Evolutionary conservation across 2,888 invertebrate species (phyloP), one percentile per base, ranked within the genome.

Genomic region (Trichacis sp.): DNA sequence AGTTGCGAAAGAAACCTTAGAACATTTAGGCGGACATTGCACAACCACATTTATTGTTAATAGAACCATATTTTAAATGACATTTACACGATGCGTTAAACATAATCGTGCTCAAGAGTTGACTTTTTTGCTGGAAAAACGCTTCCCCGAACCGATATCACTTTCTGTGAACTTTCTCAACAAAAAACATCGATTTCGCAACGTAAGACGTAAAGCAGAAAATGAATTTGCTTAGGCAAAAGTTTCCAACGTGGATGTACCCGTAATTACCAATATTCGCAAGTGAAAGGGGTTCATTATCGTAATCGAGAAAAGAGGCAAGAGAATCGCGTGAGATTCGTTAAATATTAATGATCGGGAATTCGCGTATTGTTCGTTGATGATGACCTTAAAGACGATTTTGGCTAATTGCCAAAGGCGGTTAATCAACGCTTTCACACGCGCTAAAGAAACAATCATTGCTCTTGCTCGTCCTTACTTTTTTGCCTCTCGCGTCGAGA

Each of bases 371-470:
- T 55, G 58, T 62, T 61, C 51, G 47, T 24, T 11, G 40, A 45
- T 38, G 67, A 59, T 64, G 67, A 63, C 67, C 64, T 64, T 57
- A 64, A 11, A 6, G 9, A 43, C 43, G 1, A 40, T 60, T 64
- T 57, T 43, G 36, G 42, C 50, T 19, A 29, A 33, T 48, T 38
- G 53, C 48, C 20, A 33, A 53, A 36, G 51, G 8, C 49, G 53
- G 24, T 53, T 68, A 68, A 73, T 73, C 70, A 73, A 73, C 65
- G 42, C 54, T 65, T 75, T 75, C 76, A 64, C 76, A 76, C 75
- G 74, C 66, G 55, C 59, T 15, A 43, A 19, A 50, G 48, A 58
- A 56, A 52, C 51, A 59, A 58, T 64, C 52, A 54, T 54, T 64
- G 53, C 53, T 63, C 64, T 64, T 59, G 54, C 69, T 62, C 66